phyloP scores from a whole-genome alignment of 2,797 vertebrate species.

The Sternarchorhynchus goeldii region DNA sequence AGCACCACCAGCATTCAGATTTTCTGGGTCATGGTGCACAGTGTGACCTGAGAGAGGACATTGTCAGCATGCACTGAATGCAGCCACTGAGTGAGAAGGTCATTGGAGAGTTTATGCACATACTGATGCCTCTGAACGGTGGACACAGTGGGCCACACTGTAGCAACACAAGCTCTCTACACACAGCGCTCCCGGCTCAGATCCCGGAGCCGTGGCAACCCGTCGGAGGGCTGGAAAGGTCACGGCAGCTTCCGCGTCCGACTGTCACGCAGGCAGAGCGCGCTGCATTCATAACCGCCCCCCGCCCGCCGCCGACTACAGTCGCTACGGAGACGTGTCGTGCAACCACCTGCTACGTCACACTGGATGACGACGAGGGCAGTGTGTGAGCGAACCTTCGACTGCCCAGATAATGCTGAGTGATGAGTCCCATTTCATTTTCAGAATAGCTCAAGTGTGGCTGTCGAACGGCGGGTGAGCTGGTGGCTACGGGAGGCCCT shows the following conservation, averaged over 20 bases:
- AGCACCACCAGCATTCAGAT: constrained; percentile 38
- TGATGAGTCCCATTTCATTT: constrained; percentile 40
- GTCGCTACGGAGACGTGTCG: constrained; percentile 4
- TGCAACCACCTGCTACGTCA: constrained; percentile 50
- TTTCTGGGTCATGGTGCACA: constrained; percentile 47
- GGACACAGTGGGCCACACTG: constrained; percentile 44
- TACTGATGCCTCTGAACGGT: constrained; percentile 70
- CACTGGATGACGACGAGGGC: constrained; percentile 30
- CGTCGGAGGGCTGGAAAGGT: constrained; percentile 1
- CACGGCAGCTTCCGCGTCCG: not conserved
- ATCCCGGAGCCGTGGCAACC: constrained; percentile 29
- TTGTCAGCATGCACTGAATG: constrained; percentile 60
- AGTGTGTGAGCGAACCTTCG: too few species aligned
- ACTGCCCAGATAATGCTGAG: constrained; percentile 26
- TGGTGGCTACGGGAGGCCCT: constrained; percentile 7
- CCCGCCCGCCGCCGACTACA: not conserved
- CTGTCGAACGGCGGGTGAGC: constrained; percentile 5
- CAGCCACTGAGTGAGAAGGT: constrained; percentile 57
- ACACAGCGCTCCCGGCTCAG: constrained; percentile 8
- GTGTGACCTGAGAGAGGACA: constrained; percentile 47
- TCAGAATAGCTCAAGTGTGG: constrained; percentile 25
- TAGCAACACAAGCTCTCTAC: constrained; percentile 21
- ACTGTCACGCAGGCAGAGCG: not conserved
- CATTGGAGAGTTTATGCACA: constrained; percentile 65
- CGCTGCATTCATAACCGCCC: not conserved